These are phyloP conservation scores for Phyllostomus discolor DNA, from an alignment of 2,113 vertebrate genomes.

Conservation along the genomic window DNA sequence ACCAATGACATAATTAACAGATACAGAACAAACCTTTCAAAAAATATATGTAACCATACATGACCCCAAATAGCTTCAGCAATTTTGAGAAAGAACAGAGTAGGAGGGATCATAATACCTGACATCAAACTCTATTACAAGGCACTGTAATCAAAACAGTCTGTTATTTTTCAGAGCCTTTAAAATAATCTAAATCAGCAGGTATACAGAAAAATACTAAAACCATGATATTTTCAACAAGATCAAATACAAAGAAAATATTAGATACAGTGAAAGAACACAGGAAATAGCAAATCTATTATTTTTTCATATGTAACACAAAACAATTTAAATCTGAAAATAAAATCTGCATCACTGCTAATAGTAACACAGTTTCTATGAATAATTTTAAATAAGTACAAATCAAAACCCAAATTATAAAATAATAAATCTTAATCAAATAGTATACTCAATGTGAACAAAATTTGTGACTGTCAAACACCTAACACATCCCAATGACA, in stretches of 20 bases:
- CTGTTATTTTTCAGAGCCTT: neutral
- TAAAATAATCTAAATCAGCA: neutral
- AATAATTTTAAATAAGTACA: conserved; percentile 15
- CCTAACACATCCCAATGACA: neutral
- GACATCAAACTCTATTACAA: no score
- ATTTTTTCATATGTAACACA: neutral
- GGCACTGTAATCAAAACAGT: no score
- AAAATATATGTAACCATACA: no score
- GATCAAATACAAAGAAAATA: neutral
- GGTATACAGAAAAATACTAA: neutral
- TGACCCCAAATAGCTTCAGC: no score
- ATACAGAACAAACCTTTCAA: no score
- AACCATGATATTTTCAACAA: neutral
- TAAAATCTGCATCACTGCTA: neutral
- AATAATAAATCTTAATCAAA: neutral
- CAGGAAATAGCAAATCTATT: neutral
- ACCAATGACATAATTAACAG: no score
- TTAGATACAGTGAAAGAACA: neutral
- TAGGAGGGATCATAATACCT: no score
- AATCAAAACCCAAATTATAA: neutral
- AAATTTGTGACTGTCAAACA: neutral
- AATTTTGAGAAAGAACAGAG: no score
- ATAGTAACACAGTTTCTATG: neutral
- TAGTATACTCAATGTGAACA: neutral
- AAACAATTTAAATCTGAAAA: conserved; percentile 26